These are phyloP conservation scores for Spodoptera picta DNA, from an alignment of 2,888 invertebrate species.

Conservation along the genomic window DNA sequence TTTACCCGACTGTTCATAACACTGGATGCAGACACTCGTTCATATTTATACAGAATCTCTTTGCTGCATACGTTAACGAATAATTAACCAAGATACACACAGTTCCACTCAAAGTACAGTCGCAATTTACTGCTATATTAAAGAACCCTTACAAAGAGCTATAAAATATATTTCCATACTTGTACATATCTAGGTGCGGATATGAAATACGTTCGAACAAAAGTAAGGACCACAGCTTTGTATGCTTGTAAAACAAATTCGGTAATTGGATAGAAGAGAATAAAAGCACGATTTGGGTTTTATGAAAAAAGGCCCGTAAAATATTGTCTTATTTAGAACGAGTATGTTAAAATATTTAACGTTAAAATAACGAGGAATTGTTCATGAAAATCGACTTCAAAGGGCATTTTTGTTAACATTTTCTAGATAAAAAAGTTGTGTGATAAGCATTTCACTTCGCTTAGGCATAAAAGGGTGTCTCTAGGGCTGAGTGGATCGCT, in stretches of 20 bases:
- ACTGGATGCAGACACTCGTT: slow-evolving; percentile 33
- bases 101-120: slow-evolving; percentile 21
- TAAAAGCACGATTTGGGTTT: slow-evolving; percentile 58
- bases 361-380: slow-evolving; percentile 40
- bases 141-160: slow-evolving; percentile 40
- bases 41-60: slow-evolving; percentile 35
- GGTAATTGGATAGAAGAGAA: slow-evolving; percentile 66
- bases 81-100: slow-evolving; percentile 40
- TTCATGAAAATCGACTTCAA: slow-evolving; percentile 1
- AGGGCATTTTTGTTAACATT: slow-evolving; percentile 44
- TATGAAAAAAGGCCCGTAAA: slow-evolving; percentile 50
- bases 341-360: slow-evolving; percentile 17
- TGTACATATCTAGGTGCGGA: slow-evolving; percentile 17
- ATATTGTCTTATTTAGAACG: slow-evolving; percentile 50
- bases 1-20: slow-evolving; percentile 34
- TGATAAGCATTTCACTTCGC: slow-evolving; percentile 67
- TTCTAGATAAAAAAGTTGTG: slow-evolving; percentile 41
- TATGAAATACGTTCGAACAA: slow-evolving; percentile 26
- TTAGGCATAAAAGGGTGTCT: slow-evolving; percentile 70
- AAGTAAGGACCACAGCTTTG: slow-evolving; percentile 43
- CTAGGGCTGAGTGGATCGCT: slow-evolving; percentile 59
- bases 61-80: slow-evolving; percentile 40
- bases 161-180: slow-evolving; percentile 38
- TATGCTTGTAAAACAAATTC: slow-evolving; percentile 61
- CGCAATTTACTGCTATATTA: slow-evolving; percentile 34